These are phyloP conservation scores for Bombus breviceps DNA, from an alignment of 1,140 invertebrate species.

Conservation along the genomic window DNA sequence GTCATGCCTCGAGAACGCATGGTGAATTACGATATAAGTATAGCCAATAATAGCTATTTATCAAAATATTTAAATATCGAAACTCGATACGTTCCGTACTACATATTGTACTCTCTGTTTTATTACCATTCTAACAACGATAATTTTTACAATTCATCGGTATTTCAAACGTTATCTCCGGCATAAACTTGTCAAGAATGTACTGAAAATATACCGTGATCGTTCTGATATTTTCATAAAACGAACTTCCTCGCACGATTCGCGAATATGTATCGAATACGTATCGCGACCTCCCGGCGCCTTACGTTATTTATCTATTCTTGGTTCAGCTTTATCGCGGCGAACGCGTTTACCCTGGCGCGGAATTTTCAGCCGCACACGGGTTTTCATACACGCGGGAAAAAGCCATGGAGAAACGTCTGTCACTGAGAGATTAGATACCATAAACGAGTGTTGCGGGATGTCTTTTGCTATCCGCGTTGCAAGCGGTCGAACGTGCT, in stretches of 20 bases:
- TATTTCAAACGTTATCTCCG: too few species aligned
- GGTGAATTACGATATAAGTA: too few species aligned
- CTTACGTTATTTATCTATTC: slow-evolving; percentile 66
- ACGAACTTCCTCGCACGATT: slow-evolving; percentile 33
- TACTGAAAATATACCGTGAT: too few species aligned
- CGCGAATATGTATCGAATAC: slow-evolving; percentile 56
- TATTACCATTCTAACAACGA: too few species aligned
- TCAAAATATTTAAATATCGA: too few species aligned
- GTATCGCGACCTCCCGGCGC: slow-evolving; percentile 65
- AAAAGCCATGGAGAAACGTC: slow-evolving; percentile 27
- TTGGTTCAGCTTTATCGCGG: slow-evolving; percentile 58
- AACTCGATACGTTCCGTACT: too few species aligned
- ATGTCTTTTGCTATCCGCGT: not conserved
- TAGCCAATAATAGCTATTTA: too few species aligned
- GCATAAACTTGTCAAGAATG: too few species aligned
- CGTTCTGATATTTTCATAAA: not conserved
- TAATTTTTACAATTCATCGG: too few species aligned
- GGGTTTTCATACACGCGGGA: slow-evolving; percentile 29
- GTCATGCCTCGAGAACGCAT: too few species aligned
- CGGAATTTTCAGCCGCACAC: slow-evolving; percentile 58
- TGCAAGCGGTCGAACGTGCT: slow-evolving; percentile 25
- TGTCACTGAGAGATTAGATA: slow-evolving; percentile 27
- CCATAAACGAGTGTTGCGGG: not conserved
- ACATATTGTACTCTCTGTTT: not conserved
- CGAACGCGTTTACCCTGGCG: slow-evolving; percentile 48